These are phyloP conservation scores for Rhombomys opimus DNA, from an alignment of 2,113 vertebrate genomes.

Conservation along the genomic window DNA sequence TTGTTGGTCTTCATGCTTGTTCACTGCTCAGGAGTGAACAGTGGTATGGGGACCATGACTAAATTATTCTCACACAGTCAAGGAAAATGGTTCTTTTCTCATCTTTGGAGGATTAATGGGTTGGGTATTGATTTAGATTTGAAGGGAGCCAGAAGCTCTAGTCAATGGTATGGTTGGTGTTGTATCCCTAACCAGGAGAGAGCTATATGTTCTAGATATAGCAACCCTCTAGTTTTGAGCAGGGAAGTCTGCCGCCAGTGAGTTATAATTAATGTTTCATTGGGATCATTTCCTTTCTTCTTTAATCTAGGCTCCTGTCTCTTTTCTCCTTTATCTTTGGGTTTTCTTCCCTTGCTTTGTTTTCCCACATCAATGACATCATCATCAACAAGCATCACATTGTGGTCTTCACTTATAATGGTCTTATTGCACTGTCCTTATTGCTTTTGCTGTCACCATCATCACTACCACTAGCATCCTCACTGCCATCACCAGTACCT, in stretches of 20 bases:
- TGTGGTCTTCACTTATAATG: neutral
- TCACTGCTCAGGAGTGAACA: neutral
- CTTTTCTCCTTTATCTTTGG: neutral
- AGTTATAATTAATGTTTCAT: neutral
- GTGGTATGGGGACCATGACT: neutral
- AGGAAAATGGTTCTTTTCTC: neutral
- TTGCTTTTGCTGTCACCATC: neutral
- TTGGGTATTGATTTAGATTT: neutral
- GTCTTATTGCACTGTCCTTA: neutral
- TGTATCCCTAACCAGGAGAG: too few relatives aligned
- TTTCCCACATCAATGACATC: neutral
- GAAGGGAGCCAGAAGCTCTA: too few relatives aligned
- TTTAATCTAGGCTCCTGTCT: neutral
- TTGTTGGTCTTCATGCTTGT: neutral
- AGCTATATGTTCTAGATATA: neutral
- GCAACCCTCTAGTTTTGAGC: neutral
- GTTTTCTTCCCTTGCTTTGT: neutral
- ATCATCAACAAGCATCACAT: neutral
- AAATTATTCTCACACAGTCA: neutral
- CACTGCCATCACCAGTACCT: neutral
- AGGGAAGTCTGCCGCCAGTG: neutral
- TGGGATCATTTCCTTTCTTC: neutral
- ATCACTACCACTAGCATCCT: fast-evolving
- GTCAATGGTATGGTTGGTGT: fast-evolving
- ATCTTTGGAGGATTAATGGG: neutral